These are phyloP conservation scores for Volucella inflata DNA, from an alignment of 2,888 invertebrate genomes.

Conservation along the genomic window DNA sequence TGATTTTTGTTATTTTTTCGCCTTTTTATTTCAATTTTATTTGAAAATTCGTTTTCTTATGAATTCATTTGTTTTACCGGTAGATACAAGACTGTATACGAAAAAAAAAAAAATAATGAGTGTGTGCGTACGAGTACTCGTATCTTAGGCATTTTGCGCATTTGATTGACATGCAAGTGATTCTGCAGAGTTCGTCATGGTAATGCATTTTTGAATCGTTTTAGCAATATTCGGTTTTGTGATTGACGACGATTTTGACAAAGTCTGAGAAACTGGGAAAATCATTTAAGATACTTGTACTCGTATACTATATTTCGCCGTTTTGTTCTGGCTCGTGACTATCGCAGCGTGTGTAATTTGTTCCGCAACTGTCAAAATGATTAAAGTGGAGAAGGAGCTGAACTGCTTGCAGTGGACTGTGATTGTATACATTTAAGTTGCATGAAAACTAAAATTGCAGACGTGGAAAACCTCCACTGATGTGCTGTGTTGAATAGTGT, in stretches of 20 bases:
- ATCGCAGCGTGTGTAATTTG: background rate
- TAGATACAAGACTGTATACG: conserved; percentile 23
- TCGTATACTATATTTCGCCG: no score
- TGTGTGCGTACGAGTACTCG: conserved; percentile 12
- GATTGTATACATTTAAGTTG: background rate
- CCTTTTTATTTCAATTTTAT: conserved; percentile 79
- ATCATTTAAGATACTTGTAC: conserved; percentile 18
- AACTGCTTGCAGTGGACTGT: no score
- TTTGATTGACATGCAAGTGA: conserved; percentile 22
- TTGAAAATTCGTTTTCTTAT: conserved; percentile 68
- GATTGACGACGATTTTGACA: background rate
- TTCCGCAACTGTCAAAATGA: conserved; percentile 26
- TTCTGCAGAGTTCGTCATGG: conserved; percentile 21
- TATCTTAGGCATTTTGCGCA: conserved; percentile 14
- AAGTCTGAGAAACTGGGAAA: conserved; percentile 41
- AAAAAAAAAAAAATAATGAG: conserved; percentile 1
- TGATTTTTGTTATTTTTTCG: conserved; percentile 76
- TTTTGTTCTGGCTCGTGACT: conserved; percentile 12
- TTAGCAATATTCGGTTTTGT: conserved; percentile 8
- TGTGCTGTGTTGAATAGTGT: conserved; percentile 11
- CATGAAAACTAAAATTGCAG: background rate
- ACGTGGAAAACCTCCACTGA: conserved; percentile 27
- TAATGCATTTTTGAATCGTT: conserved; percentile 37
- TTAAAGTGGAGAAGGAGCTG: conserved; percentile 2
- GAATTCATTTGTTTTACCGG: conserved; percentile 59